Evolutionary conservation across 2,888 invertebrate species (phyloP).

Genomic region (Chrysolina americana): DNA sequence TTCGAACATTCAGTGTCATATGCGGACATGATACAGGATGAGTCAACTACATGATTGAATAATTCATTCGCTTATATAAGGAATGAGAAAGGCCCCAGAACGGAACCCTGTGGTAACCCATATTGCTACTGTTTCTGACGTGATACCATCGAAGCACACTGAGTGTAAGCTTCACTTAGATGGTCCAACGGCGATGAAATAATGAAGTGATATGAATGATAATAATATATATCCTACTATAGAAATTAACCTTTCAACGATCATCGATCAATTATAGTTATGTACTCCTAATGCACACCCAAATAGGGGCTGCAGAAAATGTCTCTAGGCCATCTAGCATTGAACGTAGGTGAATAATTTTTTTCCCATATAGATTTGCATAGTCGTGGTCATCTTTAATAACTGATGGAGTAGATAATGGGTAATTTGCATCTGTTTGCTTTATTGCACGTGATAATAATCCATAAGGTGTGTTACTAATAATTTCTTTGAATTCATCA

Average conservation of each 20-base stretch:
- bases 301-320: not conserved
- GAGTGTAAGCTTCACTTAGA: too few species aligned
- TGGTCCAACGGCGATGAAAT: not conserved
- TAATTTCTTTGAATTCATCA: constrained; percentile 26
- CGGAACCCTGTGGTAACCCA: too few species aligned
- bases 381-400: constrained; percentile 43
- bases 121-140: too few species aligned
- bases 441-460: constrained; percentile 11
- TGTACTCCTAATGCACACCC: not conserved
- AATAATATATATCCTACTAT: not conserved
- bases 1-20: too few species aligned
- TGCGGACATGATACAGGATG: too few species aligned
- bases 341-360: constrained; percentile 16
- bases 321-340: not conserved
- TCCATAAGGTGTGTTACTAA: constrained; percentile 31
- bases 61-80: too few species aligned
- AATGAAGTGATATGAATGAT: constrained; percentile 1
- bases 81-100: too few species aligned
- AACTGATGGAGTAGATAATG: constrained; percentile 21
- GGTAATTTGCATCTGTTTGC: constrained; percentile 12
- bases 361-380: constrained; percentile 37
- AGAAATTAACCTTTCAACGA: not conserved
- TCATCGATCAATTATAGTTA: not conserved
- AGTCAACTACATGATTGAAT: too few species aligned
- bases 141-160: too few species aligned